phyloP scores from a whole-genome alignment of 53 echinoderm and acorn worm species.

The Luidia sarsii region DNA sequence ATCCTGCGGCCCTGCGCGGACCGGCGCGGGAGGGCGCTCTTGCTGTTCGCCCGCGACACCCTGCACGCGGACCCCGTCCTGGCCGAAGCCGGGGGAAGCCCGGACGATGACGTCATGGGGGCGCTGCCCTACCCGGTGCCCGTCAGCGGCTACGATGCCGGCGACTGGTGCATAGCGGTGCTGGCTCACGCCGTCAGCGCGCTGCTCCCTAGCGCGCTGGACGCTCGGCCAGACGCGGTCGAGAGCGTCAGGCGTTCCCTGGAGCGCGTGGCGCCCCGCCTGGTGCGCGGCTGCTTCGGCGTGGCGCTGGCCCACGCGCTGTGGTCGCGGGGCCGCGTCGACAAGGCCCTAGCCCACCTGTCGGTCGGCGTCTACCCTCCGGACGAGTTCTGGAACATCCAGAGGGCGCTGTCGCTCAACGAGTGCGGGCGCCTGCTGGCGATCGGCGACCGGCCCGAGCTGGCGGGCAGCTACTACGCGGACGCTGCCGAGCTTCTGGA shows the following conservation, averaged over 20 bases:
- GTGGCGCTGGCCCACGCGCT: constrained; percentile 9
- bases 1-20: background rate
- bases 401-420: background rate
- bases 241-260: background rate
- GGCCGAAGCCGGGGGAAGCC: background rate
- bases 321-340: constrained; percentile 14
- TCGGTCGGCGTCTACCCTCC: background rate
- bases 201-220: constrained; percentile 6
- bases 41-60: constrained; percentile 18
- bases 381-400: background rate
- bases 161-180: constrained; percentile 42
- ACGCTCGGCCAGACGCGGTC: background rate
- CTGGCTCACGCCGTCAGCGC: constrained; percentile 9
- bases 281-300: constrained; percentile 18
- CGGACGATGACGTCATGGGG: too few species aligned
- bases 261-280: background rate
- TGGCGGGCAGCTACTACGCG: background rate
- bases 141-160: constrained; percentile 19
- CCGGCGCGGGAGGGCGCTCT: background rate
- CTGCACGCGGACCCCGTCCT: background rate
- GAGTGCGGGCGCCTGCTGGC: constrained; percentile 18
- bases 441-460: background rate
- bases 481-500: background rate
- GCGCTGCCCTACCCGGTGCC: background rate
- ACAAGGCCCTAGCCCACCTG: background rate